Evolutionary conservation across 2,797 vertebrate species (phyloP), one percentile per base, ranked within the genome.

Genomic region (Darevskia nairensis): DNA sequence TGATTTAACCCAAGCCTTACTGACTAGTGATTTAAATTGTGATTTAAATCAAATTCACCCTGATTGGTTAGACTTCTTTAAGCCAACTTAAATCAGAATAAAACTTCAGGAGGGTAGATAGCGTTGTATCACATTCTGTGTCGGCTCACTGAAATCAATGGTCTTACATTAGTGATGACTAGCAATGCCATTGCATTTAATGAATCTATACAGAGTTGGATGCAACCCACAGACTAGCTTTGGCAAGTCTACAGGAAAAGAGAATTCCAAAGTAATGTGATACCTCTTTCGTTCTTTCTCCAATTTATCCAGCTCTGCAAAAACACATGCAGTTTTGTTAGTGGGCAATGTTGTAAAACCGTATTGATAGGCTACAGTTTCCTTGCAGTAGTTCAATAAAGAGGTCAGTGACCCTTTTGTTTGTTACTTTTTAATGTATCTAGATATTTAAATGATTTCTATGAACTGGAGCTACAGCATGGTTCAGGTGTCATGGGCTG

Each of bases 381-480:
- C 59, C 25, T 88, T 89, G 1, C 77, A 76, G 29, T 87, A 25
- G 15, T 85, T 61, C 82, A 89, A 89, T 61, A 5, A 74, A 74
- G 46, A 90, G 44, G 89, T 55, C 82, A 91, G 79, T 92, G 87
- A 86, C 2, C n/a, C 93, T 93, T 91, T 44, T 90, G 74, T 77
- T 86, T 92, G 78, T 95, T 68, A 91, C 80, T 64, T 64, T 41
- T 29, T 93, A 50, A 59, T 90, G 21, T 71, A 55, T 10, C 55
- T 90, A 99, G 98, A 93, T 99, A 99, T 94, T 93, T 99, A 96
- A 97, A 97, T 93, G 99, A 99, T 95, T 97, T 99, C 87, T 99
- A 98, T 93, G 98, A 99, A 94, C 94, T 99, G 96, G 99, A 99
- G 95, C 96, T 99, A 79, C 98, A 99, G 93, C 96, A 98, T 0